Percentiles rank a stretch among this genome's conserved stretches.
Conservation (phyloP, 2,113 vertebrate species). For the Mystacornis crossleyi region DNA sequence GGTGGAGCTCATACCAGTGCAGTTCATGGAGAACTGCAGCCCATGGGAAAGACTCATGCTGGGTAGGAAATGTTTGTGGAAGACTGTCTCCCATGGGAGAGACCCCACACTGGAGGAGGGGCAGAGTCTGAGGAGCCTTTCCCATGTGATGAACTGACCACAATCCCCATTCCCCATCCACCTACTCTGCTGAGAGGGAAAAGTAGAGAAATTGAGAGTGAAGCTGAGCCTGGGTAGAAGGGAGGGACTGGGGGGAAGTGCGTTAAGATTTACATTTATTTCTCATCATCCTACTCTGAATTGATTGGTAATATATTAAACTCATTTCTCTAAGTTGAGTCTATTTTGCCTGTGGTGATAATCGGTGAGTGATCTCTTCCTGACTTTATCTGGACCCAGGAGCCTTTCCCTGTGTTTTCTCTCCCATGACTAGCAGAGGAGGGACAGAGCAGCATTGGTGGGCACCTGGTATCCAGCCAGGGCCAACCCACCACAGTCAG, state of each 20-base stretch:
- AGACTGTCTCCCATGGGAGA: not conserved
- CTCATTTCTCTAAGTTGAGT: not conserved
- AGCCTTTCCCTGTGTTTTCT: not conserved
- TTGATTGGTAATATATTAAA: not conserved
- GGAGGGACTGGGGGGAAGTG: not conserved
- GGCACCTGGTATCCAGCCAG: not conserved
- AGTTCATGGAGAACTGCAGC: not conserved
- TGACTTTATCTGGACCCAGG: not conserved
- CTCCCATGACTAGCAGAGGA: not conserved
- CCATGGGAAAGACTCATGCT: not conserved
- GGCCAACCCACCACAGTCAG: not conserved
- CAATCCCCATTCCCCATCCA: rapidly evolving
- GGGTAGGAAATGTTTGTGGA: not conserved
- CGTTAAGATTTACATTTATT: not conserved
- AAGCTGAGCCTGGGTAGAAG: not conserved
- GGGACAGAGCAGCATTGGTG: not conserved
- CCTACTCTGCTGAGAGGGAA: rapidly evolving
- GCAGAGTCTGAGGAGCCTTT: not conserved
- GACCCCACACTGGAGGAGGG: not conserved
- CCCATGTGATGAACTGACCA: rapidly evolving
- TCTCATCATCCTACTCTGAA: not conserved
- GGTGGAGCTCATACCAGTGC: rapidly evolving
- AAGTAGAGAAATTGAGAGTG: not conserved
- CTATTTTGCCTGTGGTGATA: rapidly evolving
- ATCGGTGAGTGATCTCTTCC: not conserved